These are phyloP conservation scores for Brachypteracias leptosomus DNA, from an alignment of 2,113 vertebrate species.

Conservation along the genomic window DNA sequence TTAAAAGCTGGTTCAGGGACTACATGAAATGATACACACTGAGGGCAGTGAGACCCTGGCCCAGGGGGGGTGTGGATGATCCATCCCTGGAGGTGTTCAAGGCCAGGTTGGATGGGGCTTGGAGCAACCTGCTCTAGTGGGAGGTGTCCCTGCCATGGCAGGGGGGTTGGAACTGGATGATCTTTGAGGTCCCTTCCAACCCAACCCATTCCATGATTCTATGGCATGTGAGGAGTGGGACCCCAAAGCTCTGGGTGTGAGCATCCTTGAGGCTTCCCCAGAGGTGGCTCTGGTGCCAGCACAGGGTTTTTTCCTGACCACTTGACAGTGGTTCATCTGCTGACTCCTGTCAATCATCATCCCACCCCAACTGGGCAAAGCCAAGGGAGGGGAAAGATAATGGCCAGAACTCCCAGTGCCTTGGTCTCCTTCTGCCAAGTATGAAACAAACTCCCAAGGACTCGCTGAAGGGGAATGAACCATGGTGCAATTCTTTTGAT, in stretches of 20 bases:
- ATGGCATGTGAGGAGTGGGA: neutral
- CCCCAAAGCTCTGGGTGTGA: neutral
- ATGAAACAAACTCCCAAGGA: neutral
- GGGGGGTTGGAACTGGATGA: no score
- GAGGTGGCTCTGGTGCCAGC: no score
- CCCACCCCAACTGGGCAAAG: neutral
- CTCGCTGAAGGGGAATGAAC: neutral
- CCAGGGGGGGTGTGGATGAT: no score
- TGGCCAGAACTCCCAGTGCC: neutral
- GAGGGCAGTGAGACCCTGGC: no score
- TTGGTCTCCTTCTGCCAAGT: neutral
- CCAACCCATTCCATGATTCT: no score
- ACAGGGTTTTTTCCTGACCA: accelerated
- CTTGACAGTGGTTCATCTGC: neutral
- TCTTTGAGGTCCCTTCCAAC: no score
- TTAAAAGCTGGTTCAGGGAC: neutral
- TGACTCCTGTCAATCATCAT: neutral
- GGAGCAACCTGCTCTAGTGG: no score
- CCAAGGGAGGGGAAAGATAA: neutral
- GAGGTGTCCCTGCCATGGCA: no score
- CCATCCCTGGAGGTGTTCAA: no score
- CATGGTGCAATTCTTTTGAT: neutral
- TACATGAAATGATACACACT: no score
- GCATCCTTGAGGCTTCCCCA: no score
- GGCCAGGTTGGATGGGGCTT: no score